Evolutionary conservation across 2,888 invertebrate species (phyloP), one percentile per base, ranked within the genome.

Genomic region (Exephanes ischioxanthus): DNA sequence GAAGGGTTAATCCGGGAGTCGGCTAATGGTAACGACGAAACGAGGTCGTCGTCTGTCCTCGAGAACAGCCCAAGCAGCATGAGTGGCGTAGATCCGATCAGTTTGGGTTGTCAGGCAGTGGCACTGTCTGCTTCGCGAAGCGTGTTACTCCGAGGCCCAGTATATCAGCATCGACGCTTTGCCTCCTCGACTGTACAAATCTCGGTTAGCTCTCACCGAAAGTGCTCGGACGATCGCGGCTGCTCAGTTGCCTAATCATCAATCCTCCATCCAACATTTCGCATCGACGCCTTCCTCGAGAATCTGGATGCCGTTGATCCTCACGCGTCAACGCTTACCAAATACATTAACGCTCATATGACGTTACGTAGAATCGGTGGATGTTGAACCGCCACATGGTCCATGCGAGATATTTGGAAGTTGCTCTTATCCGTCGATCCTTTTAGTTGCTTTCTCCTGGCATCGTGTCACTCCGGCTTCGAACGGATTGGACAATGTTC

Each of bases 161-260:
- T 70, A 45, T 41, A 66, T 76, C 76, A 37, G 14, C 76, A 48
- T 55, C 30, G 58, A 45, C 58, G 58, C 22, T 58, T 45, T 30
- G 68, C 55, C 45, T 78, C 45, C 14, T 68, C 77, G 41, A 14
- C 58, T 26, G 48, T 48, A 75, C 75, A 48, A 75, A 75, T 75
- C 75, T 63, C 48, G 45, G 61, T 63, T 63, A 48, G 30, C 75
- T 75, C 45, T 48, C 45, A 26, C 63, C 48, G 75, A 75, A 63
- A 63, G 75, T 75, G 75, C 63, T 63, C 48, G 61, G 16, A 16
- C n/a, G 26, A 30, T 22, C 22, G 11, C 30, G 30, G 9, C 45
- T 30, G 41, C 37, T 7, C 5, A n/a, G 48, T 61, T 75, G 30
- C 61, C 11, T 63, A 58, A 58, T 58, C 26, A 19, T 55, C 55